phyloP scores from a whole-genome alignment of 2,797 vertebrate genomes.

The Pelobates cultripes region DNA sequence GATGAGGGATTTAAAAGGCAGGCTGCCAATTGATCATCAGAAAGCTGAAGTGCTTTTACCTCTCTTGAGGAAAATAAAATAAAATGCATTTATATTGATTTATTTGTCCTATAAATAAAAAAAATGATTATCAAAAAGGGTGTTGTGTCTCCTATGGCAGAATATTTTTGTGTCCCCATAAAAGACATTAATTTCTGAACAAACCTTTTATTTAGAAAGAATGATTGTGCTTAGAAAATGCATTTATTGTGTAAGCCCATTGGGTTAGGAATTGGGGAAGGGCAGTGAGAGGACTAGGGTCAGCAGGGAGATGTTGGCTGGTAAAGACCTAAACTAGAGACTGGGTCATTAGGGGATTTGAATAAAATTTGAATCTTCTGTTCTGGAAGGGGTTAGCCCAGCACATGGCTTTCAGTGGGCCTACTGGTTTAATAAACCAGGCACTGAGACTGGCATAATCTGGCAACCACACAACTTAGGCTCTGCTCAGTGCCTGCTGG shows the following conservation, averaged over 20 bases:
- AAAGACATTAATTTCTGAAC: conserved; percentile 58
- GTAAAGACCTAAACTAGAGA: neutral
- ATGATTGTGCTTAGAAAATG: conserved; percentile 64
- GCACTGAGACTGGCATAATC: neutral
- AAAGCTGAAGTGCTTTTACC: conserved; percentile 60
- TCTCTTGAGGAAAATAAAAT: conserved; percentile 58
- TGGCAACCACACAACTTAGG: neutral
- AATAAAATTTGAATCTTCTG: neutral
- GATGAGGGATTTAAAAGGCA: conserved; percentile 61
- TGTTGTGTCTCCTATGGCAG: conserved; percentile 47
- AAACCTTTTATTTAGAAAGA: conserved; percentile 45
- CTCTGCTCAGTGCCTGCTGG: neutral
- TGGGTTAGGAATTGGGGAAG: neutral
- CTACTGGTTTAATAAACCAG: too few species aligned
- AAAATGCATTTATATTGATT: conserved; percentile 28
- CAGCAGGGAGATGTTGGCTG: neutral
- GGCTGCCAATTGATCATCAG: conserved; percentile 60
- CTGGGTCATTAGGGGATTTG: neutral
- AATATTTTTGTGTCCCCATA: conserved; percentile 47
- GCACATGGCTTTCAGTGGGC: neutral
- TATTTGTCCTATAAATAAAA: conserved; percentile 56
- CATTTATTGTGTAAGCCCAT: conserved; percentile 54
- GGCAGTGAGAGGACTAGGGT: conserved; percentile 5
- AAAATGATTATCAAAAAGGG: conserved; percentile 67
- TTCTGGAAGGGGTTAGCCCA: neutral